Conservation (phyloP, 2,113 vertebrate species). For the Tricholaema leucomelas region DNA sequence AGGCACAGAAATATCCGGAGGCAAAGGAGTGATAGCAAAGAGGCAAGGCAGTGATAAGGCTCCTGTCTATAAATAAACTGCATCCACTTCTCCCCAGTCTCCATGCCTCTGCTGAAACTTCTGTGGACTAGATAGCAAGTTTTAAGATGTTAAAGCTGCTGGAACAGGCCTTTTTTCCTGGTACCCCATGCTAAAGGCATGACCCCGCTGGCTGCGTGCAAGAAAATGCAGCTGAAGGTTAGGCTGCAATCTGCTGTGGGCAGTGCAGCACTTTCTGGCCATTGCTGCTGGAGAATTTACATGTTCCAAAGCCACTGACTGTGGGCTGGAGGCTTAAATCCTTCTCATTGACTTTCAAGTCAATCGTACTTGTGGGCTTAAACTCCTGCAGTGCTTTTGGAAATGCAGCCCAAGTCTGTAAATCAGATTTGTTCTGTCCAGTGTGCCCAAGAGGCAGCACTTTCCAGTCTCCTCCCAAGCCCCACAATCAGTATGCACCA, state of each 20-base stretch:
- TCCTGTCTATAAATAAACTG: background rate
- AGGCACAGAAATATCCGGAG: background rate
- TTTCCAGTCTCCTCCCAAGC: background rate
- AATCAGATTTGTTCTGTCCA: constrained; percentile 49
- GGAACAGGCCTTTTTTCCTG: background rate
- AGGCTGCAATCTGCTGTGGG: background rate
- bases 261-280: background rate
- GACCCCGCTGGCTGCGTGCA: background rate
- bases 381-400: background rate
- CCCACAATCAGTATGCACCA: background rate
- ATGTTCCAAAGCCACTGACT: background rate
- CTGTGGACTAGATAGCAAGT: background rate
- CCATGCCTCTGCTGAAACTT: background rate
- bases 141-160: background rate
- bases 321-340: background rate
- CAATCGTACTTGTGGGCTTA: background rate
- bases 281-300: background rate
- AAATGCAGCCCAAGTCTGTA: constrained; percentile 5
- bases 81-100: background rate
- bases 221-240: background rate
- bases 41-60: background rate
- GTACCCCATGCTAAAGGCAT: background rate
- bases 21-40: background rate
- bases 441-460: background rate
- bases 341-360: background rate